Evolutionary conservation across 1,140 invertebrate genomes (phyloP), one percentile per base, ranked within the genome.

Genomic region (Pseudomyrmex flavicornis): DNA sequence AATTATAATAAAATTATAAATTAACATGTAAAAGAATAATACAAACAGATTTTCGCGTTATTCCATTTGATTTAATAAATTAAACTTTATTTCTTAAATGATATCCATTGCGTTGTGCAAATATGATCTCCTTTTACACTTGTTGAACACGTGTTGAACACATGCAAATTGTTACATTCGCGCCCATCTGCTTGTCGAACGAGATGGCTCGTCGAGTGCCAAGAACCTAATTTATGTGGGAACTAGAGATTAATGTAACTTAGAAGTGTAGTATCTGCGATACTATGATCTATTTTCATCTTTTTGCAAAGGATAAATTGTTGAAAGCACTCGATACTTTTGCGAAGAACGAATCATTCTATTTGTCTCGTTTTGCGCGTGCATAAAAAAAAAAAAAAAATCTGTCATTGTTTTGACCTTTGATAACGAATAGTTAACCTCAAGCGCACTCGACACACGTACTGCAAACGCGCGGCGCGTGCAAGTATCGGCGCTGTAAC

Each of bases 121-220:
- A 80, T 59, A 50, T 46, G 46, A 12, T 59, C 13, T 20, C 22
- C 56, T 79, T 50, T 70, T 26, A 20, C 76, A 44, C 44, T 35
- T 52, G 65, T 79, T 66, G 70, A 59, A 50, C 66, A 80, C 66
- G 66, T 80, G 76, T 80, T 70, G 76, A n/a, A n/a, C 54, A n/a
- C 59, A 70, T 20, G 76, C 44, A 72, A 80, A 72, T 61, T 20
- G 66, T 80, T 61, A 70, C 44, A 15, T 72, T 80, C 7, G 35
- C 44, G 35, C 50, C 35, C 65, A 22, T 69, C 44, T 44, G 65
- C 65, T 79, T 12, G 52, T 17, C 65, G 54, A 13, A 35, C 35
- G 46, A 66, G 61, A 68, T 7, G 20, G 63, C 48, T 69, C 52
- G 75, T n/a, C 15, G 65, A 79, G 65, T 70, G 76, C 65, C 52